Conservation (phyloP, 2,113 vertebrate species). For the Apus apus region DNA sequence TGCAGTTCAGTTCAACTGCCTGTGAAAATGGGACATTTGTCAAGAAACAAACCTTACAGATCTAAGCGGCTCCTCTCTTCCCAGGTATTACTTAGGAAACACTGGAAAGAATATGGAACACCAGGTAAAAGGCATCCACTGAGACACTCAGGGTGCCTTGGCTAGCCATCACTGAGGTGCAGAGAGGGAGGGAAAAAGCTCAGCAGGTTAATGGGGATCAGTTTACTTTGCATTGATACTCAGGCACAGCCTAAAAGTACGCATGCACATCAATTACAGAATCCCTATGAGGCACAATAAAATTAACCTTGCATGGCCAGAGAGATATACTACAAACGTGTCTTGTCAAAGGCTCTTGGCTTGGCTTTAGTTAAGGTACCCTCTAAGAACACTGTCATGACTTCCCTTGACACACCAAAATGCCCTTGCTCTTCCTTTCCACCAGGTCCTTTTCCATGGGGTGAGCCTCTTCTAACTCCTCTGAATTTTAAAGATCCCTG, state of each 20-base stretch:
- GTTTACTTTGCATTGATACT: slow-evolving; percentile 35
- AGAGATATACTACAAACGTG: slow-evolving; percentile 7
- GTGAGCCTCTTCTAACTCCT: slow-evolving; percentile 1
- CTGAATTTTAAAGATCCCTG: slow-evolving; percentile 36
- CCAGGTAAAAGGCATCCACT: not conserved
- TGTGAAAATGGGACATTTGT: slow-evolving; percentile 85
- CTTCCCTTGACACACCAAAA: not conserved
- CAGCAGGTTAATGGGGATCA: slow-evolving; percentile 37
- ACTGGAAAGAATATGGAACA: slow-evolving; percentile 35
- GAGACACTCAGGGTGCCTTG: not conserved
- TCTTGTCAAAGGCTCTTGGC: not conserved
- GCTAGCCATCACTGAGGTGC: not conserved
- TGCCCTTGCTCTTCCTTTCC: not conserved
- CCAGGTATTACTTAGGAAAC: slow-evolving; percentile 57
- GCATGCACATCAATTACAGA: slow-evolving; percentile 53
- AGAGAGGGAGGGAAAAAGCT: slow-evolving; percentile 12
- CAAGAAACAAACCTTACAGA: slow-evolving; percentile 78
- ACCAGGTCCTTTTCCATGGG: not conserved
- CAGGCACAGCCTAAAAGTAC: slow-evolving; percentile 9
- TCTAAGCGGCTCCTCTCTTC: slow-evolving; percentile 63
- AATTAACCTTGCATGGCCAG: slow-evolving; percentile 67
- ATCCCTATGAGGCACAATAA: slow-evolving; percentile 63
- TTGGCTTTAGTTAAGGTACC: slow-evolving; percentile 1
- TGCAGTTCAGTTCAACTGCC: slow-evolving; percentile 82
- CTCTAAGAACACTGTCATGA: slow-evolving; percentile 12